These are phyloP conservation scores for Drosophila mercatorum DNA, from an alignment of 2,888 invertebrate species.

Conservation along the genomic window DNA sequence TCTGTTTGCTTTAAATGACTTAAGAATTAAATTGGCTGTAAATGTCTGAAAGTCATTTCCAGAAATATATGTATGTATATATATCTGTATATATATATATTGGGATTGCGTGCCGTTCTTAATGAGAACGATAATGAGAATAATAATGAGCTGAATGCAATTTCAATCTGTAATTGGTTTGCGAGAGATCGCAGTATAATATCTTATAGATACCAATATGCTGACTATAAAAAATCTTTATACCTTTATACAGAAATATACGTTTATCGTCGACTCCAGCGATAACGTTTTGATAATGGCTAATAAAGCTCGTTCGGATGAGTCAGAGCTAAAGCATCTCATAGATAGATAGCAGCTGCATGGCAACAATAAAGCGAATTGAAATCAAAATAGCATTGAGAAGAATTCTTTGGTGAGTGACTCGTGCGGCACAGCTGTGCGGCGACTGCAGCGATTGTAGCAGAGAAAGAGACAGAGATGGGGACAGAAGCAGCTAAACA, in stretches of 20 bases:
- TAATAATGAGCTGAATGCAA: conserved; percentile 32
- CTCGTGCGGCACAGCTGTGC: conserved; percentile 28
- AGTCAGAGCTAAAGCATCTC: conserved; percentile 67
- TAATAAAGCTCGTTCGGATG: conserved; percentile 35
- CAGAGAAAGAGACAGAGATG: conserved; percentile 5
- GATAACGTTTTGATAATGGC: conserved; percentile 28
- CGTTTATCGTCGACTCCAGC: conserved; percentile 25
- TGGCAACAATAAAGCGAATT: conserved; percentile 52
- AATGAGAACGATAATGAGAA: conserved; percentile 18
- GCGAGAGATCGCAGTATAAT: conserved; percentile 21
- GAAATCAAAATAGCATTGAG: conserved; percentile 74
- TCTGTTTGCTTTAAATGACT: conserved; percentile 9
- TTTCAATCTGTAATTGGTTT: conserved; percentile 21
- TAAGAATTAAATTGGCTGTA: conserved; percentile 27
- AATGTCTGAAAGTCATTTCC: conserved; percentile 19
- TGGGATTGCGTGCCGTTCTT: conserved; percentile 29
- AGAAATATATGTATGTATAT: background rate
- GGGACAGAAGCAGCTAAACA: conserved; percentile 6
- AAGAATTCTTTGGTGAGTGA: conserved; percentile 62
- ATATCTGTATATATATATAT: background rate
- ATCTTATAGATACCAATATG: conserved; percentile 4
- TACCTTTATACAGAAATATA: background rate
- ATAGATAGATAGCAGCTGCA: conserved; percentile 74
- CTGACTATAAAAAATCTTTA: background rate
- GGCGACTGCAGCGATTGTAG: conserved; percentile 27